A percentile compares a stretch with the other conserved stretches of the same genome.
Conservation (phyloP, 2,888 invertebrate species). For the Zhuqinia jingwanae region DNA sequence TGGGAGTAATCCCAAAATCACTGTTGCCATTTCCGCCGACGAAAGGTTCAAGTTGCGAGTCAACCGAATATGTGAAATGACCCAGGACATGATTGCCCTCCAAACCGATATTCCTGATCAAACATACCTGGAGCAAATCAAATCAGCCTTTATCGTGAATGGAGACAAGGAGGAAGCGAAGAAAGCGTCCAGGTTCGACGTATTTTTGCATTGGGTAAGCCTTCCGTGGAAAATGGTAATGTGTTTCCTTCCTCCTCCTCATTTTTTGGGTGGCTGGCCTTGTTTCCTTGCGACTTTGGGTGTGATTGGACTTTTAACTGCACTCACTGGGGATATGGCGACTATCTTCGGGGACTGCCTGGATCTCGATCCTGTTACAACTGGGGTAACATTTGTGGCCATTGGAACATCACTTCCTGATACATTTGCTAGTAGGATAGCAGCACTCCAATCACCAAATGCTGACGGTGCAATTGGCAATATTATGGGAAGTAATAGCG, state of each 20-base stretch:
- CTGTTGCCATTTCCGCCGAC: conserved; percentile 83
- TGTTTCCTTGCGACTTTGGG: conserved; percentile 83
- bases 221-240: conserved; percentile 75
- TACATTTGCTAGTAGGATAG: conserved; percentile 84
- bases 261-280: conserved; percentile 83
- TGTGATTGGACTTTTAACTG: conserved; percentile 84
- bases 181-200: not conserved
- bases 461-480: conserved; percentile 85
- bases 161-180: conserved; percentile 41
- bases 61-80: conserved; percentile 26
- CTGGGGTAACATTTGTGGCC: conserved; percentile 83
- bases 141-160: conserved; percentile 43
- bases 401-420: conserved; percentile 84
- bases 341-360: conserved; percentile 23
- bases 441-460: conserved; percentile 80
- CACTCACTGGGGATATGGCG: conserved; percentile 83
- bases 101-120: not conserved
- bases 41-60: conserved; percentile 80
- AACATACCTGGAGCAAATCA: conserved; percentile 35
- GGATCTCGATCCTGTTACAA: not conserved
- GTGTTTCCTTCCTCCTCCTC: conserved; percentile 82
- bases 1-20: conserved; percentile 81
- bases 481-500: conserved; percentile 85
- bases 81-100: not conserved
- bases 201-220: conserved; percentile 17